Conservation (phyloP, 2,888 invertebrate genomes). For the Axea sp. region DNA sequence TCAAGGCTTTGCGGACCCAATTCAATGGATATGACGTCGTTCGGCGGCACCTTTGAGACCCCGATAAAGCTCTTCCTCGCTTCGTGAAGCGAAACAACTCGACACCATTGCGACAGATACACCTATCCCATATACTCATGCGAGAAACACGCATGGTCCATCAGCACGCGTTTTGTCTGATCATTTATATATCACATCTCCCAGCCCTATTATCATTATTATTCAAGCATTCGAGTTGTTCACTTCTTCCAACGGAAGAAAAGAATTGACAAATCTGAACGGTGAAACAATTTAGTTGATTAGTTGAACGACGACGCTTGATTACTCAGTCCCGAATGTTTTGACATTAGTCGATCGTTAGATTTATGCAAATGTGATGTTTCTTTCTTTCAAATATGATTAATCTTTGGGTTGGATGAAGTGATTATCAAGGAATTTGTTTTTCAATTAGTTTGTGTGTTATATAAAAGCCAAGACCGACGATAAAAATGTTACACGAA, state of each 20-base stretch:
- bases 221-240: neutral
- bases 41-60: slow-evolving; percentile 75
- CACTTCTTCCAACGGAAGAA: neutral
- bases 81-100: slow-evolving; percentile 66
- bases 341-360: slow-evolving; percentile 45
- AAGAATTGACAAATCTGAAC: slow-evolving; percentile 22
- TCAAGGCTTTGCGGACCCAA: slow-evolving; percentile 66
- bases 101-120: slow-evolving; percentile 68
- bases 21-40: slow-evolving; percentile 71
- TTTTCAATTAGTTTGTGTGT: too few species aligned
- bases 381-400: slow-evolving; percentile 24
- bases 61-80: slow-evolving; percentile 67
- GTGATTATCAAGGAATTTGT: too few species aligned
- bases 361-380: slow-evolving; percentile 32
- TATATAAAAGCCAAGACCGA: too few species aligned
- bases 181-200: slow-evolving; percentile 28
- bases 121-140: slow-evolving; percentile 64
- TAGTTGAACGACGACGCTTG: slow-evolving; percentile 15
- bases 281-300: neutral
- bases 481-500: too few species aligned
- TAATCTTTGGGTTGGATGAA: slow-evolving; percentile 6
- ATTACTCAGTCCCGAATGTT: slow-evolving; percentile 23
- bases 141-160: slow-evolving; percentile 57
- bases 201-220: slow-evolving; percentile 10
- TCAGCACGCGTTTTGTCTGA: slow-evolving; percentile 55